These are phyloP conservation scores for Mactra quadrangularis DNA, from an alignment of 1,140 invertebrate genomes.

Conservation along the genomic window DNA sequence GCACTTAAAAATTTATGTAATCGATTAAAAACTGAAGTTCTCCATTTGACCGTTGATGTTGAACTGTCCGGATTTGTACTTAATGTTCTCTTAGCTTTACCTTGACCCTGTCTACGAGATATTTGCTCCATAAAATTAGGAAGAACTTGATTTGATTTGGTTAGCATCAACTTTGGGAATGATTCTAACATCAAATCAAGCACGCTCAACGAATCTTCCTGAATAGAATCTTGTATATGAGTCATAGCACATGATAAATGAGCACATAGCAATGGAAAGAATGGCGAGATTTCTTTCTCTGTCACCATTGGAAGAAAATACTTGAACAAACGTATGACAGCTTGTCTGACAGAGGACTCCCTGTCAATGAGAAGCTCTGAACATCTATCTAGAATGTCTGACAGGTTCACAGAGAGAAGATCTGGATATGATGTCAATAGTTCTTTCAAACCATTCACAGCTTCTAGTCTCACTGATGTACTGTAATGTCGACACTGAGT, in stretches of 20 bases:
- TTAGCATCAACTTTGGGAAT: conserved; percentile 86
- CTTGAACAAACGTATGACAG: conserved; percentile 87
- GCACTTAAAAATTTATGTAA: conserved; percentile 70
- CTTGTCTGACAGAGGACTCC: conserved; percentile 88
- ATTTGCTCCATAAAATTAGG: conserved; percentile 92
- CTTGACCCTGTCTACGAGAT: conserved; percentile 70
- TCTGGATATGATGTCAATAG: conserved; percentile 86
- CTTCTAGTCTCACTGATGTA: conserved; percentile 88
- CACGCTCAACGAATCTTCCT: conserved; percentile 91
- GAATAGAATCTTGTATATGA: conserved; percentile 90
- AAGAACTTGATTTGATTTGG: conserved; percentile 88
- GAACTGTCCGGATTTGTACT: conserved; percentile 76
- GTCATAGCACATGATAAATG: conserved; percentile 94
- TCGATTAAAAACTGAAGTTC: conserved; percentile 72
- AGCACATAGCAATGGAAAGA: conserved; percentile 89
- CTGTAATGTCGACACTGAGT: conserved; percentile 91
- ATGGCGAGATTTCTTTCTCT: conserved; percentile 86
- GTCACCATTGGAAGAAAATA: conserved; percentile 86
- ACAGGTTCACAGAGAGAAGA: conserved; percentile 86
- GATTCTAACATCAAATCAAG: conserved; percentile 87
- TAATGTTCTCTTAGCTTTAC: conserved; percentile 65
- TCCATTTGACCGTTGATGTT: conserved; percentile 76
- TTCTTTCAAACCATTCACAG: conserved; percentile 89
- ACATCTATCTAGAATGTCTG: conserved; percentile 88
- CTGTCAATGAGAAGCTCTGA: conserved; percentile 89